Evolutionary conservation across 2,113 vertebrate genomes (phyloP).

Genomic region (Sitta europaea): DNA sequence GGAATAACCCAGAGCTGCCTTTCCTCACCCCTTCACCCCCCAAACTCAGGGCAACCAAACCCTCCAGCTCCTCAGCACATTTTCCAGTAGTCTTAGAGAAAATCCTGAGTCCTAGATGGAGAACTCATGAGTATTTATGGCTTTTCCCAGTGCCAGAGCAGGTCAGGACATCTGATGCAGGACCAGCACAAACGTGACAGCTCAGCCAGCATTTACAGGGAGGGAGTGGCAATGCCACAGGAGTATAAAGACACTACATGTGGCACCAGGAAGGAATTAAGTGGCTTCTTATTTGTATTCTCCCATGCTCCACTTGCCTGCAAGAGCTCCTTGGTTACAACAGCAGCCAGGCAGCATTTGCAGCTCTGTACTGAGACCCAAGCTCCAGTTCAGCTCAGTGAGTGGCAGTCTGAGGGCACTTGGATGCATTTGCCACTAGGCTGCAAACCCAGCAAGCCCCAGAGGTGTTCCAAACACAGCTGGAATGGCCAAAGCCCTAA

Average conservation of each 20-base stretch:
- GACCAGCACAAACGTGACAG: neutral
- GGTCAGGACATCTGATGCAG: neutral
- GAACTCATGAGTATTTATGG: neutral
- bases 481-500: neutral
- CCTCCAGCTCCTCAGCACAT: neutral
- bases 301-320: neutral
- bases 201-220: neutral
- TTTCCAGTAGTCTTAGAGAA: neutral
- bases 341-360: neutral
- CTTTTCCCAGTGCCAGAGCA: neutral
- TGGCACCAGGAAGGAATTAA: neutral
- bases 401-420: neutral
- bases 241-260: neutral
- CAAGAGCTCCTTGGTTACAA: neutral
- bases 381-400: neutral
- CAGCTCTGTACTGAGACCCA: neutral
- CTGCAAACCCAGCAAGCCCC: neutral
- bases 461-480: neutral
- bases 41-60: neutral
- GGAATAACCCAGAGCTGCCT: neutral
- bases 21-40: neutral
- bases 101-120: neutral
- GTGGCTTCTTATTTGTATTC: slow-evolving; percentile 2
- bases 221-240: neutral
- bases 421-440: neutral